phyloP scores from a whole-genome alignment of 1,140 invertebrate species.

The Cataglyphis hispanica region DNA sequence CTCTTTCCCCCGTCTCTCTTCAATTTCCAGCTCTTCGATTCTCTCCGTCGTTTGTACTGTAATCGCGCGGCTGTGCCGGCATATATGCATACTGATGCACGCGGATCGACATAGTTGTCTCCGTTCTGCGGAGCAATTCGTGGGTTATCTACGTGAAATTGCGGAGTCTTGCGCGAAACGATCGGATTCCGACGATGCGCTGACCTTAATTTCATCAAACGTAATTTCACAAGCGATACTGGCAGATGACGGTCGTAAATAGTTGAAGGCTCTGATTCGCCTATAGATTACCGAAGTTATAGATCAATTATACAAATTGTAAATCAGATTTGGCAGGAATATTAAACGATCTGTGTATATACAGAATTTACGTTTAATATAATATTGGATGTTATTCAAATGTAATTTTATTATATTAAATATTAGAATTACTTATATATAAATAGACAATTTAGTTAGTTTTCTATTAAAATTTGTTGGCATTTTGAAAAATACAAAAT shows the following conservation, averaged over 20 bases:
- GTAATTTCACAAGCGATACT: conserved; percentile 13
- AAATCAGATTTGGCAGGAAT: not conserved
- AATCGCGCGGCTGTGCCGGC: conserved; percentile 14
- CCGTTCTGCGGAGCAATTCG: conserved; percentile 37
- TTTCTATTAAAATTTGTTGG: not conserved
- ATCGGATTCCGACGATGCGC: not conserved
- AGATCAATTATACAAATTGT: not conserved
- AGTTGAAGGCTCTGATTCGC: not conserved
- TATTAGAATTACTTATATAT: not conserved
- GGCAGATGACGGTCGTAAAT: not conserved
- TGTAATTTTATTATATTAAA: not conserved
- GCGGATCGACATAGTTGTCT: conserved; percentile 28
- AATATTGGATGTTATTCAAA: not conserved
- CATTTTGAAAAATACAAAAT: not conserved
- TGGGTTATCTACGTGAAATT: conserved; percentile 28
- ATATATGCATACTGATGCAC: conserved; percentile 29
- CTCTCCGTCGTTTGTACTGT: conserved; percentile 28
- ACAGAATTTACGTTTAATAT: not conserved
- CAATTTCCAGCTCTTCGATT: conserved; percentile 51
- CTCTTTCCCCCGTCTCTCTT: not conserved
- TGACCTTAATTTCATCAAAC: conserved; percentile 26
- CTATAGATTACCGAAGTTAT: not conserved
- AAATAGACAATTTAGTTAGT: not conserved
- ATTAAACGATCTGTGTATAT: not conserved
- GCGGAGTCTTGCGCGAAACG: not conserved